Percentiles rank a stretch among this genome's conserved stretches.
phyloP scores from a whole-genome alignment of 2,797 vertebrate genomes.

The Paguma larvata region DNA sequence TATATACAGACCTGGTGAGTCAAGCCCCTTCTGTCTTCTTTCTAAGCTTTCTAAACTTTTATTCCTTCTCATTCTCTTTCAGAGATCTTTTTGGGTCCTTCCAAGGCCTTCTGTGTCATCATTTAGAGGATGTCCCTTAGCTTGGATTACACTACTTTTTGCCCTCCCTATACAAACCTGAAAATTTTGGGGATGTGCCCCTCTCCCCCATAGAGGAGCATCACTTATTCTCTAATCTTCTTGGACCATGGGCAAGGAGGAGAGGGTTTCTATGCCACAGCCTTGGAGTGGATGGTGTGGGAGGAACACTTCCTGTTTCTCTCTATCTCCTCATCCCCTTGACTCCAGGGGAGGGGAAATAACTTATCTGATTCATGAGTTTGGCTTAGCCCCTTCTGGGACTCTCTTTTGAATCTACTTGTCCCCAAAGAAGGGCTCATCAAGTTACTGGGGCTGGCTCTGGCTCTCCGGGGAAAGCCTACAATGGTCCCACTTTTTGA shows the following conservation, averaged over 20 bases:
- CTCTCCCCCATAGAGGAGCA: fast-evolving
- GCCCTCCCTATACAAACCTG: background rate
- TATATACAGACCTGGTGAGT: background rate
- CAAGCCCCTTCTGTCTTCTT: background rate
- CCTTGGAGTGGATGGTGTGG: background rate
- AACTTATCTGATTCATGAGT: background rate
- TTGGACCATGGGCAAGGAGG: background rate
- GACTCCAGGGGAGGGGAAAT: background rate
- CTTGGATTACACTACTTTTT: background rate
- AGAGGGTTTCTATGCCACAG: background rate
- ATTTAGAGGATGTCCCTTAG: background rate
- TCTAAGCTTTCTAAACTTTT: background rate
- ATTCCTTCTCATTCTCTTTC: background rate
- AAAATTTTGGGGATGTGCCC: background rate
- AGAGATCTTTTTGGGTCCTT: background rate
- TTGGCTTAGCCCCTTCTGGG: background rate
- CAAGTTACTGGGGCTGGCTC: background rate
- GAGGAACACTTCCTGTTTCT: background rate
- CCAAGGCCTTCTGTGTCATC: background rate
- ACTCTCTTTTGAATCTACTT: background rate
- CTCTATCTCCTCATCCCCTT: background rate
- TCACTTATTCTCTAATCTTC: background rate
- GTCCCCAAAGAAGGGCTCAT: background rate
- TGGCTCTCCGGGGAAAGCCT: background rate
- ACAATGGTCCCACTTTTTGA: background rate